Evolutionary conservation across 2,888 invertebrate genomes (phyloP), one percentile per base, ranked within the genome.

Genomic region (Rotaria socialis): DNA sequence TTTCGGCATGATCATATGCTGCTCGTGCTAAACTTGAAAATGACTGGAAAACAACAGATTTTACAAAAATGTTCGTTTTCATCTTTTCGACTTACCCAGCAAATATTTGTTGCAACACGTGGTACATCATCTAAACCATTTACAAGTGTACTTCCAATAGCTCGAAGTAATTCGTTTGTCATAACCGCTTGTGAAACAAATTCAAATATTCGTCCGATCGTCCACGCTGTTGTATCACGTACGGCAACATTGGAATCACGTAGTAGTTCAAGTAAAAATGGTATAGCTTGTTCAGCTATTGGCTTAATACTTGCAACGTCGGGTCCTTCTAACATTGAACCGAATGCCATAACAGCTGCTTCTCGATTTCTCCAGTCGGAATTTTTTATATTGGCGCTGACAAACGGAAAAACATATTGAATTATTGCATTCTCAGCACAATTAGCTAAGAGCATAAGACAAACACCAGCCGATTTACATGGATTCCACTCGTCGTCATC

Each of bases 401-500:
- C 96, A 91, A 99, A 99, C 41, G 98, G 98, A 89, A 99, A 92
- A 22, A 97, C 96, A 91, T 94, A 94, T 0, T 94, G 95, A n/a
- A 99, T 96, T 88, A 99, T 96, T 90, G 95, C 95, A 91, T 98
- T 96, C 91, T 97, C 97, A 90, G 97, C 97, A 90, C 98, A 98
- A 84, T 96, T 95, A 41, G 99, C 95, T 88, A 99, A 93, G 85
- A 99, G 93, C 96, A 98, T 98, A 50, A 99, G 93, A 91, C 99
- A 99, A 8, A 99, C 99, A 58, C 98, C 97, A 6, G 99, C 96
- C 0, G 99, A 97, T 92, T 99, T 99, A 89, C 96, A 95, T 0
- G 99, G 99, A 92, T 97, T 98, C 99, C 99, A 99, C 89, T 97
- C 97, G 90, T 98, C 96, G 91, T 99, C 98, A 92, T 99, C 97